Conservation (phyloP, 92 coral and sea anemone species). For the Galaxea fascicularis region DNA sequence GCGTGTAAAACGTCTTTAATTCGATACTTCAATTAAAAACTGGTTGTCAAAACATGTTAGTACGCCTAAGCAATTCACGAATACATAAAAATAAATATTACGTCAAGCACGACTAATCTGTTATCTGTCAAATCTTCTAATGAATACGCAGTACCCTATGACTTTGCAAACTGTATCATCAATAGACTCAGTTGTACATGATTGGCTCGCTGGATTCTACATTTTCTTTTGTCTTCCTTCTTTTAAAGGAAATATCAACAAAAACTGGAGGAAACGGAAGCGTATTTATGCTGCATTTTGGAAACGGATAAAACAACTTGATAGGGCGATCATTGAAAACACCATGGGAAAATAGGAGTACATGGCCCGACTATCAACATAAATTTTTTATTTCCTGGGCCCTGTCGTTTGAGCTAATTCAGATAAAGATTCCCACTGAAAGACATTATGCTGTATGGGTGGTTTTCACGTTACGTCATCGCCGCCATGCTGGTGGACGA, state of each 20-base stretch:
- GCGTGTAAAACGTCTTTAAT: constrained; percentile 8
- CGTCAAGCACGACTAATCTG: neutral
- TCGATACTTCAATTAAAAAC: neutral
- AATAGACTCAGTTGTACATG: neutral
- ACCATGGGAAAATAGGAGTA: neutral
- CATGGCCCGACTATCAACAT: no score
- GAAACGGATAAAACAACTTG: neutral
- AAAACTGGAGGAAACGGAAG: neutral
- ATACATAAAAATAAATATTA: neutral
- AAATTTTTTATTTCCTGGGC: no score
- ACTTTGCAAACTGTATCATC: neutral
- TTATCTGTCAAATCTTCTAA: neutral
- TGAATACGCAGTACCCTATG: neutral
- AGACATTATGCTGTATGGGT: no score
- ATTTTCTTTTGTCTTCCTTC: neutral
- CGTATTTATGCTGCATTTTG: neutral
- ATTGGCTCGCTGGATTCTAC: neutral
- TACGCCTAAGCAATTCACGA: neutral
- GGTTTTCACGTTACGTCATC: no score
- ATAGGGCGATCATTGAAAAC: neutral
- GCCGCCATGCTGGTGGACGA: no score
- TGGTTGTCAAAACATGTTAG: neutral
- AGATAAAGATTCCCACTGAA: no score
- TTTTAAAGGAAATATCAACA: neutral
- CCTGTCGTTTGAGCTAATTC: no score